Evolutionary conservation across 2,797 vertebrate genomes (phyloP).

Genomic region (Apogon hyalosoma): DNA sequence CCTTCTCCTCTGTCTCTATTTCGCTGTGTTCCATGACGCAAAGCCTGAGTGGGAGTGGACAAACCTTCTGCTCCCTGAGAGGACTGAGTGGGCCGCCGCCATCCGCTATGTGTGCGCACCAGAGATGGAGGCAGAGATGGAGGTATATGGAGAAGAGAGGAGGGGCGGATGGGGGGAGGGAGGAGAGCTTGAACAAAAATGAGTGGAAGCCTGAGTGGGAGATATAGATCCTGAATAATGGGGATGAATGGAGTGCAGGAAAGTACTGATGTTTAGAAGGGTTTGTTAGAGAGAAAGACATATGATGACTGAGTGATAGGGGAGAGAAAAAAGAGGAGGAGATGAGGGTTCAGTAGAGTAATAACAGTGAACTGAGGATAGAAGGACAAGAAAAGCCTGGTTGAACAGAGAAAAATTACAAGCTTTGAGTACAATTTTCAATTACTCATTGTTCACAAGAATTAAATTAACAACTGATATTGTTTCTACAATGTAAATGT

Average conservation of each 20-base stretch:
- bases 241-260: slow-evolving; percentile 44
- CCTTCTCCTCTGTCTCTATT: slow-evolving; percentile 72
- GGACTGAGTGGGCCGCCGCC: slow-evolving; percentile 82
- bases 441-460: slow-evolving; percentile 25
- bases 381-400: slow-evolving; percentile 15
- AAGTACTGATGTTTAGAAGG: slow-evolving; percentile 13
- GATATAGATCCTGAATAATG: slow-evolving; percentile 23
- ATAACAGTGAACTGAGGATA: slow-evolving; percentile 32
- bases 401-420: slow-evolving; percentile 13
- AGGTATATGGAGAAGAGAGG: slow-evolving; percentile 43
- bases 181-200: slow-evolving; percentile 19
- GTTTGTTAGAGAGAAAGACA: slow-evolving; percentile 29
- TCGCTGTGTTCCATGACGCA: slow-evolving; percentile 87
- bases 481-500: slow-evolving; percentile 7
- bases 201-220: slow-evolving; percentile 35
- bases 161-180: slow-evolving; percentile 1
- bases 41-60: slow-evolving; percentile 85
- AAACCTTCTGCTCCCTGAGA: slow-evolving; percentile 86
- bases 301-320: slow-evolving; percentile 27
- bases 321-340: slow-evolving; percentile 15
- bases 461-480: background rate
- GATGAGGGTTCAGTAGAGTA: slow-evolving; percentile 1
- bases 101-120: slow-evolving; percentile 76
- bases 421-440: slow-evolving; percentile 21
- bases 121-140: slow-evolving; percentile 69